These are phyloP conservation scores for Actinopyga echinites DNA, from an alignment of 53 echinoderm and acorn worm species.

Conservation along the genomic window DNA sequence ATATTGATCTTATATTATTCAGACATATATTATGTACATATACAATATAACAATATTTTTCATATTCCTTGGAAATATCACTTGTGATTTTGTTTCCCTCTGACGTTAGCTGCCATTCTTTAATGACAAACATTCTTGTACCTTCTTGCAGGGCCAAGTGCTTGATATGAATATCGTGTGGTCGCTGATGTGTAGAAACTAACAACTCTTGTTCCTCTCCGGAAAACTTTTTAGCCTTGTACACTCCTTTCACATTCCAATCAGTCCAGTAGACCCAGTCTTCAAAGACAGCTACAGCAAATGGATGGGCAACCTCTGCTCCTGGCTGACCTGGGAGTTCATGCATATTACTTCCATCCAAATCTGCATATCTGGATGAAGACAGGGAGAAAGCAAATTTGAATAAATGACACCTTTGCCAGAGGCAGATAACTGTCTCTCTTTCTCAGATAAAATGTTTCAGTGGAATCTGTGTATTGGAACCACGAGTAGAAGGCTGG, in stretches of 20 bases:
- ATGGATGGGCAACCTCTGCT: conserved; percentile 85
- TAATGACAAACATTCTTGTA: not conserved
- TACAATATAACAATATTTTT: too few relatives aligned
- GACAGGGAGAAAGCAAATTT: not conserved
- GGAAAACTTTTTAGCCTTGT: conserved; percentile 74
- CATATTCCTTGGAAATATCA: too few relatives aligned
- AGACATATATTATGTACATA: too few relatives aligned
- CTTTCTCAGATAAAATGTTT: too few relatives aligned
- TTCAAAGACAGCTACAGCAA: conserved; percentile 77
- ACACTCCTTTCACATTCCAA: conserved; percentile 81
- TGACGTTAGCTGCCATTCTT: too few relatives aligned
- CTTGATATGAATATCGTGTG: conserved; percentile 68
- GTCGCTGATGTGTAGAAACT: conserved; percentile 64
- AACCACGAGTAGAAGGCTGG: too few relatives aligned
- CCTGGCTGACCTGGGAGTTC: conserved; percentile 72
- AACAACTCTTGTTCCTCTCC: conserved; percentile 59
- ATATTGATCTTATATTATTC: too few relatives aligned
- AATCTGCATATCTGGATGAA: conserved; percentile 67
- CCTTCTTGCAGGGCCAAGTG: conserved; percentile 68
- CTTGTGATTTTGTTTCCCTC: too few relatives aligned
- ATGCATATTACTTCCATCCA: conserved; percentile 72
- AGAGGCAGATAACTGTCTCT: not conserved
- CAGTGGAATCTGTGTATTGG: too few relatives aligned
- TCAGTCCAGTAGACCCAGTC: conserved; percentile 89
- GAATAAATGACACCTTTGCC: not conserved